Conservation (phyloP, 35 echinoderm and acorn worm genomes). For the Heliocidaris erythrogramma region DNA sequence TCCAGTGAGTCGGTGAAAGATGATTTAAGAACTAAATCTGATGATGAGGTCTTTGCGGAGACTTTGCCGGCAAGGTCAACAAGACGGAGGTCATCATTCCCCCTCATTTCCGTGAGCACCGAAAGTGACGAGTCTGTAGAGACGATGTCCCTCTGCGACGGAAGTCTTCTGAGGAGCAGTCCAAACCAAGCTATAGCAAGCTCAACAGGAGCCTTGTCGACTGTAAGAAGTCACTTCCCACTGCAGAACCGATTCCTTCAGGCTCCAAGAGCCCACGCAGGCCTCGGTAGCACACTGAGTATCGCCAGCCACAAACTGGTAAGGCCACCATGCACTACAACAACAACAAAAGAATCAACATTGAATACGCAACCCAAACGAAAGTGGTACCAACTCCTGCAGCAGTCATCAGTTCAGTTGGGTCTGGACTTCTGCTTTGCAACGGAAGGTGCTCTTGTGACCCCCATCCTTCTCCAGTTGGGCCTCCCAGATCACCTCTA, state of each 20-base stretch:
- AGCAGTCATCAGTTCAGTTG: conserved; percentile 68
- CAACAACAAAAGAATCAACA: neutral
- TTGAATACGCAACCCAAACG: conserved; percentile 20
- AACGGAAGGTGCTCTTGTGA: conserved; percentile 84
- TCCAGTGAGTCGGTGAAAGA: neutral
- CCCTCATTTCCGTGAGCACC: neutral
- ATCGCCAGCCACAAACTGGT: conserved; percentile 14
- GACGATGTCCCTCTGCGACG: neutral
- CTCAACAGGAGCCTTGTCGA: neutral
- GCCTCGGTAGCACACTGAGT: neutral
- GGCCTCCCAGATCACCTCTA: conserved; percentile 79
- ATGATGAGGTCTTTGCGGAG: neutral
- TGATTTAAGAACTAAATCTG: conserved; percentile 32
- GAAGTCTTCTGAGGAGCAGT: neutral
- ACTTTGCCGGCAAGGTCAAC: neutral
- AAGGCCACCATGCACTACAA: neutral
- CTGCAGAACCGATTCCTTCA: neutral
- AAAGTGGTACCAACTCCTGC: conserved; percentile 66
- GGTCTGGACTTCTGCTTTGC: conserved; percentile 84
- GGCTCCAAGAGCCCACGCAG: neutral
- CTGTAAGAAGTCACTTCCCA: neutral
- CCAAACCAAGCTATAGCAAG: neutral
- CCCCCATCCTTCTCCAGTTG: conserved; percentile 71
- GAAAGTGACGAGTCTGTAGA: neutral
- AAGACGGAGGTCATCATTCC: conserved; percentile 41